phyloP scores from a whole-genome alignment of 2,797 vertebrate species.

The Denticeps clupeoides region DNA sequence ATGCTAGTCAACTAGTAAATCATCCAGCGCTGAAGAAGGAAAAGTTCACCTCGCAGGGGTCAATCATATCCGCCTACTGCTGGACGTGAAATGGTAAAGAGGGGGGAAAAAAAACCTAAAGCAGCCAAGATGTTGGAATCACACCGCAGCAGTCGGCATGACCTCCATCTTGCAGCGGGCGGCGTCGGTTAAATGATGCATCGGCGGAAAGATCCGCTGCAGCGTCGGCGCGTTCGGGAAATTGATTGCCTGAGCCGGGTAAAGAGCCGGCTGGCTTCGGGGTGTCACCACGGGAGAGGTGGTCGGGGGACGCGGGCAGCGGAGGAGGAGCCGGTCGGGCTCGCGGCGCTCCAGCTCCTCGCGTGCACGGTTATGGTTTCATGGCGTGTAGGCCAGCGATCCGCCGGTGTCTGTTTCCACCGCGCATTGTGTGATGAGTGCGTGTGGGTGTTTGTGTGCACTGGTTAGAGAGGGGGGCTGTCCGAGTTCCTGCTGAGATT shows the following conservation, averaged over 20 bases:
- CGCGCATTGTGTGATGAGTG: no score
- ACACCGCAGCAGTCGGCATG: background rate
- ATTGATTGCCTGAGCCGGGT: background rate
- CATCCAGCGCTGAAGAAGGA: no score
- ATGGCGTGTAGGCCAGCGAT: no score
- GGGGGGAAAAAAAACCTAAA: background rate
- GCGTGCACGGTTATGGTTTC: no score
- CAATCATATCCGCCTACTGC: background rate
- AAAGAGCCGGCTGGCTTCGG: background rate
- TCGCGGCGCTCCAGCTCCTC: background rate
- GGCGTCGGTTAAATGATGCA: background rate
- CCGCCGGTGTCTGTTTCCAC: no score
- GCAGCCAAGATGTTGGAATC: background rate
- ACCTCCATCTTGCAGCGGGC: background rate
- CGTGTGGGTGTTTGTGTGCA: no score
- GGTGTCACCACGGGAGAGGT: background rate
- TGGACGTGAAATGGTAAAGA: background rate
- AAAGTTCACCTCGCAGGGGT: slow-evolving; percentile 2
- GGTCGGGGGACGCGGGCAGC: background rate
- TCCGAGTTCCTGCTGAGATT: no score
- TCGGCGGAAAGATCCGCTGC: background rate
- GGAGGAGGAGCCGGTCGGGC: background rate
- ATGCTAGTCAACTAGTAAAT: no score
- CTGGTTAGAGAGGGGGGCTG: no score
- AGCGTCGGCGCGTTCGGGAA: background rate